phyloP scores from a whole-genome alignment of 2,113 vertebrate genomes.

The Cryptoleucopteryx plumbea region DNA sequence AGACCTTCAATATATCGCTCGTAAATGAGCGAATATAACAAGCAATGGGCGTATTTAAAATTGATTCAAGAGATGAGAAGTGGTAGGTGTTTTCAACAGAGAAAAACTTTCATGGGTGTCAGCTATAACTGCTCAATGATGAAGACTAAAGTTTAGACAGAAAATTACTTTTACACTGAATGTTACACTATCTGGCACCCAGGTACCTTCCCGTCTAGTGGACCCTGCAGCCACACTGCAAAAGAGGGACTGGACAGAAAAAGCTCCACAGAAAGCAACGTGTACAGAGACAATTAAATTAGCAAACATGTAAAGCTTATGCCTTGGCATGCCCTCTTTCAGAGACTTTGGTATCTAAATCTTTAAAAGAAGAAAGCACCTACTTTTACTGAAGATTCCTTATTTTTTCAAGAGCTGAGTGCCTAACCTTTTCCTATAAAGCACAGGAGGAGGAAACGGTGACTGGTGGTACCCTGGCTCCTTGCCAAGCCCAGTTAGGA shows the following conservation, averaged over 20 bases:
- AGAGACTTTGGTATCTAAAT: neutral
- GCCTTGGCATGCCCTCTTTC: neutral
- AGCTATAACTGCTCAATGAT: neutral
- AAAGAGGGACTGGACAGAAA: neutral
- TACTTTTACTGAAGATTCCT: neutral
- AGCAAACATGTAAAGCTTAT: neutral
- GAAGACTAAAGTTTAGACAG: neutral
- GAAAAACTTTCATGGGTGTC: neutral
- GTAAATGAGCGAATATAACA: neutral
- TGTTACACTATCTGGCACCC: neutral
- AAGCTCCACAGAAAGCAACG: neutral
- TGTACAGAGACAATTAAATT: neutral
- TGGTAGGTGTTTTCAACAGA: neutral
- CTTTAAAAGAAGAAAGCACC: neutral
- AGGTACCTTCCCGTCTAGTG: neutral
- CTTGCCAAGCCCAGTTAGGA: neutral
- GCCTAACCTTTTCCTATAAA: neutral
- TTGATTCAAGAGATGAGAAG: neutral
- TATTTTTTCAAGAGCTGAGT: neutral
- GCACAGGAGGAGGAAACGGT: neutral
- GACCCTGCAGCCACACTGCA: neutral
- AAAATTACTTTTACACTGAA: neutral
- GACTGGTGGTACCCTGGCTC: accelerated
- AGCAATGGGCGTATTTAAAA: neutral
- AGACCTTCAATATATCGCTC: neutral